phyloP scores from a whole-genome alignment of 2,888 invertebrate species.

The Notocelia uddmanniana region DNA sequence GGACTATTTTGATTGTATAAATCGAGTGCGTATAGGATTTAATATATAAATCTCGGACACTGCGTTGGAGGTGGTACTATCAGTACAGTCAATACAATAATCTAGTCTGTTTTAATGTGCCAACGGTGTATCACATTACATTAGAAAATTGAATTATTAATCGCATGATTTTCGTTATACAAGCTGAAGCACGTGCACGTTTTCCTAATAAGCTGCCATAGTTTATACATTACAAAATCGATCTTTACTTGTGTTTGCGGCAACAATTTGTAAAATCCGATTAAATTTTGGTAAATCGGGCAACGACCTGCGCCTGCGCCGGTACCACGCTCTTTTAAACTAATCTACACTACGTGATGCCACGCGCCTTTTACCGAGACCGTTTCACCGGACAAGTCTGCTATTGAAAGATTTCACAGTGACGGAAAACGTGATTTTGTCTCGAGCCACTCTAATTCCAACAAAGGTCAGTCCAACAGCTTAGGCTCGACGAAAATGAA shows the following conservation, averaged over 20 bases:
- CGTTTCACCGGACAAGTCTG: slow-evolving; percentile 72
- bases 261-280: slow-evolving; percentile 56
- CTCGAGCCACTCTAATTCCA: slow-evolving; percentile 61
- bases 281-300: slow-evolving; percentile 71
- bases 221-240: neutral
- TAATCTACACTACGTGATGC: slow-evolving; percentile 72
- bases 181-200: neutral
- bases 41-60: slow-evolving; percentile 50
- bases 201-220: too few species aligned
- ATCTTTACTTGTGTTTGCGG: slow-evolving; percentile 4
- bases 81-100: slow-evolving; percentile 8
- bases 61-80: slow-evolving; percentile 33
- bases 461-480: slow-evolving; percentile 31
- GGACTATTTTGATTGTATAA: slow-evolving; percentile 56
- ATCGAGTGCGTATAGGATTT: slow-evolving; percentile 55
- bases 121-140: neutral
- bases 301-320: slow-evolving; percentile 66
- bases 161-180: neutral
- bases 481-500: slow-evolving; percentile 9
- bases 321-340: slow-evolving; percentile 69
- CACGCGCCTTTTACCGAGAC: slow-evolving; percentile 71
- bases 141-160: neutral
- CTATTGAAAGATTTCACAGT: slow-evolving; percentile 75
- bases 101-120: neutral
- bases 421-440: slow-evolving; percentile 76